Percentiles rank a stretch among this genome's conserved stretches.
phyloP scores from a whole-genome alignment of 1,140 invertebrate genomes.

The Tetramorium alpestre region DNA sequence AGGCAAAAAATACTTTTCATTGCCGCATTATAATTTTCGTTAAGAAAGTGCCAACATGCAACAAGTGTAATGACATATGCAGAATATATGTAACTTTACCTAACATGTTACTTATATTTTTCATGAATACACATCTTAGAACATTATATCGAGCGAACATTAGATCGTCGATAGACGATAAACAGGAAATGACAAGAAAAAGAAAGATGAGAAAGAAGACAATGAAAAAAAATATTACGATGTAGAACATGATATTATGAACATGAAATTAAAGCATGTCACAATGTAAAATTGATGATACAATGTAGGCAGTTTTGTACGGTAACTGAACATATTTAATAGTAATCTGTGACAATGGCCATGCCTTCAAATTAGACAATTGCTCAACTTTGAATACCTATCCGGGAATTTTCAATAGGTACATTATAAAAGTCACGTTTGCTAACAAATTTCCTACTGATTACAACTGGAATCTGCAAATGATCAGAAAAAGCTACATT shows the following conservation, averaged over 20 bases:
- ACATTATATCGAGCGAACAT: neutral
- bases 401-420: neutral
- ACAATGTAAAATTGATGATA: slow-evolving; percentile 26
- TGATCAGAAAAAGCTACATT: neutral
- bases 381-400: slow-evolving; percentile 11
- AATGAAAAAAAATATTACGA: neutral
- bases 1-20: neutral
- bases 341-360: neutral
- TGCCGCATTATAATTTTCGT: neutral
- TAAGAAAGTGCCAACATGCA: neutral
- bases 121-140: neutral
- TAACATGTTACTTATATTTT: neutral
- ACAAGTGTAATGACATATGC: neutral
- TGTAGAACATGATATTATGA: neutral
- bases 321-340: slow-evolving; percentile 3
- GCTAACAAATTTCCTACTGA: slow-evolving; percentile 2
- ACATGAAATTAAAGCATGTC: neutral
- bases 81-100: neutral
- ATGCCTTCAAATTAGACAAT: neutral
- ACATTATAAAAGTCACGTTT: slow-evolving; percentile 18
- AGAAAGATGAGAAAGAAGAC: neutral
- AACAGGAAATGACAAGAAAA: neutral
- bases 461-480: slow-evolving; percentile 1
- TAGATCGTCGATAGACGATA: too few species aligned
- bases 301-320: neutral